These are phyloP conservation scores for Caloenas nicobarica DNA, from an alignment of 2,113 vertebrate species.

Conservation along the genomic window DNA sequence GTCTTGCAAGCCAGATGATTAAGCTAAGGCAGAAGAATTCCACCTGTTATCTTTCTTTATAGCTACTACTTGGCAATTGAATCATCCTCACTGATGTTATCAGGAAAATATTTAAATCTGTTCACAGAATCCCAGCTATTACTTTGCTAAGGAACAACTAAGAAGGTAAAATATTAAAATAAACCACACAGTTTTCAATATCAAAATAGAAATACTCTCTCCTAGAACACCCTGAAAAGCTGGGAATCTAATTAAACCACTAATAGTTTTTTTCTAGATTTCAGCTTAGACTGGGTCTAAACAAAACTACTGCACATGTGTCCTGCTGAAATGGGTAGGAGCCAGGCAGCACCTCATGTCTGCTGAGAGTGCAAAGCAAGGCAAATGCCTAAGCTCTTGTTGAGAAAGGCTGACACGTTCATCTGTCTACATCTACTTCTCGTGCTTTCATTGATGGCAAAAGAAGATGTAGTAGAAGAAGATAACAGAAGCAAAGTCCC, in stretches of 20 bases:
- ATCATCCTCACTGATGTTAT: not conserved
- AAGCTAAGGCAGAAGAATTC: not conserved
- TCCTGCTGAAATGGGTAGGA: not conserved
- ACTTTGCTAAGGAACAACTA: not conserved
- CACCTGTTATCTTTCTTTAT: not conserved
- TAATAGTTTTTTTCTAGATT: accelerated
- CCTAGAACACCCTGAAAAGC: not conserved
- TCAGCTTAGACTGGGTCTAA: not conserved
- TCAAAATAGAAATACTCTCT: not conserved
- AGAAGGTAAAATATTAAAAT: not conserved
- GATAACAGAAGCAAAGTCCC: not conserved
- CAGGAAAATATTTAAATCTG: not conserved
- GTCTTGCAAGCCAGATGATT: not conserved
- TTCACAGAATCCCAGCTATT: not conserved
- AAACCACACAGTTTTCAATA: accelerated
- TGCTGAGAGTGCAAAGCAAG: not conserved
- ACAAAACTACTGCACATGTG: not conserved
- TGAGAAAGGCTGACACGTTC: not conserved
- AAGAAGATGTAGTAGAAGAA: no score
- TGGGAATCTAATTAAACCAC: not conserved
- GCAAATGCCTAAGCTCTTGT: accelerated
- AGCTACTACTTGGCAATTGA: not conserved
- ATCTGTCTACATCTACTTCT: not conserved
- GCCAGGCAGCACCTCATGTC: not conserved
- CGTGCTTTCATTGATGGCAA: not conserved